phyloP scores from a whole-genome alignment of 37 sponge, comb jelly and placozoan genomes.

The Chondrilla cf. caribensis region DNA sequence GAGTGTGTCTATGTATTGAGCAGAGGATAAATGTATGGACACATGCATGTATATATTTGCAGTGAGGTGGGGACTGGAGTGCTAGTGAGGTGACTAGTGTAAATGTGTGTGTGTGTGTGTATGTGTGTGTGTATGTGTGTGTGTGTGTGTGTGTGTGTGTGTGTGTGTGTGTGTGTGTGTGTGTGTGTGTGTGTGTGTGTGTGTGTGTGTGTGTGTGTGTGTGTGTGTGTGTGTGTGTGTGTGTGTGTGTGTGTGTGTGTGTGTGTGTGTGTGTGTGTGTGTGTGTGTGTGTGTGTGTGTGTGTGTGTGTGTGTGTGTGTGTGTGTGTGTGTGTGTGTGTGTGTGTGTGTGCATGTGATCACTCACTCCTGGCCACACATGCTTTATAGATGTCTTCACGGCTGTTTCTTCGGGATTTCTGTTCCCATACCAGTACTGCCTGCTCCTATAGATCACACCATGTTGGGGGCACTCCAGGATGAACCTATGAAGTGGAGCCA shows the following conservation, averaged over 20 bases:
- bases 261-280: constrained; percentile 6
- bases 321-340: background rate
- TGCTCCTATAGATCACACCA: constrained; percentile 89
- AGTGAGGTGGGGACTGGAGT: too few relatives aligned
- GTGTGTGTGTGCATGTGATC: background rate
- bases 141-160: too few relatives aligned
- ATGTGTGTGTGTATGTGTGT: too few relatives aligned
- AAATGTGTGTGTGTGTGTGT: too few relatives aligned
- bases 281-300: background rate
- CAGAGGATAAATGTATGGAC: too few relatives aligned
- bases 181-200: too few relatives aligned
- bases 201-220: background rate
- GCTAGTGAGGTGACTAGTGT: too few relatives aligned
- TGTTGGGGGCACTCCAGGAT: constrained; percentile 84
- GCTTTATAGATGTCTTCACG: constrained; percentile 74
- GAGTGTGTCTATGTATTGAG: too few relatives aligned
- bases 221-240: constrained; percentile 8
- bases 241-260: background rate
- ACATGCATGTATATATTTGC: too few relatives aligned
- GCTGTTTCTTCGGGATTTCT: constrained; percentile 63
- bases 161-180: too few relatives aligned
- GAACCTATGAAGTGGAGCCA: constrained; percentile 43
- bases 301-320: background rate
- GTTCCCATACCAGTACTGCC: constrained; percentile 95
- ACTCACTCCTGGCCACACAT: constrained; percentile 91